Evolutionary conservation across 2,113 vertebrate genomes (phyloP).

Genomic region (Cephalophus harveyi): DNA sequence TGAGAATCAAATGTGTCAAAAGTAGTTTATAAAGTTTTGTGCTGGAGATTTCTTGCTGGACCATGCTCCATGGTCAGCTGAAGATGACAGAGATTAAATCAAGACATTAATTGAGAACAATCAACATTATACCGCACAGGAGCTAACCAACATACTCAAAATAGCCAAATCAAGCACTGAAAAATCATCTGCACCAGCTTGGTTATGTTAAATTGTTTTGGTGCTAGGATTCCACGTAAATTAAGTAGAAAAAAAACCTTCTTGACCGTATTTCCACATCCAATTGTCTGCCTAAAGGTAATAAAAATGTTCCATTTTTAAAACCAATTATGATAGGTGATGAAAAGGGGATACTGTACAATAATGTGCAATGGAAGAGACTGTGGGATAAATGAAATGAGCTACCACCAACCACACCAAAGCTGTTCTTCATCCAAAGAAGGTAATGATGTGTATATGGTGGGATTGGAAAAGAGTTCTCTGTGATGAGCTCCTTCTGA

Average conservation of each 20-base stretch:
- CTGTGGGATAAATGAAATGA: background rate
- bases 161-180: background rate
- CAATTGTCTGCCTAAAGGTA: background rate
- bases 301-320: background rate
- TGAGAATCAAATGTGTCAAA: background rate
- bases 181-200: background rate
- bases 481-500: background rate
- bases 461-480: background rate
- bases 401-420: background rate
- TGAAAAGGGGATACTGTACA: background rate
- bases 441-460: background rate
- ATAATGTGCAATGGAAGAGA: background rate
- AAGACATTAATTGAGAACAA: background rate
- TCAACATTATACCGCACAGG: background rate
- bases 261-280: background rate
- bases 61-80: background rate
- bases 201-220: background rate
- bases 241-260: background rate
- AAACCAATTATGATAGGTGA: background rate
- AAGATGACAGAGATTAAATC: background rate
- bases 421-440: background rate
- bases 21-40: background rate
- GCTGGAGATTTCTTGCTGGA: background rate
- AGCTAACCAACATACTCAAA: background rate
- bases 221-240: background rate